phyloP scores from a whole-genome alignment of 2,113 vertebrate genomes.

The Daphoenositta chrysoptera region DNA sequence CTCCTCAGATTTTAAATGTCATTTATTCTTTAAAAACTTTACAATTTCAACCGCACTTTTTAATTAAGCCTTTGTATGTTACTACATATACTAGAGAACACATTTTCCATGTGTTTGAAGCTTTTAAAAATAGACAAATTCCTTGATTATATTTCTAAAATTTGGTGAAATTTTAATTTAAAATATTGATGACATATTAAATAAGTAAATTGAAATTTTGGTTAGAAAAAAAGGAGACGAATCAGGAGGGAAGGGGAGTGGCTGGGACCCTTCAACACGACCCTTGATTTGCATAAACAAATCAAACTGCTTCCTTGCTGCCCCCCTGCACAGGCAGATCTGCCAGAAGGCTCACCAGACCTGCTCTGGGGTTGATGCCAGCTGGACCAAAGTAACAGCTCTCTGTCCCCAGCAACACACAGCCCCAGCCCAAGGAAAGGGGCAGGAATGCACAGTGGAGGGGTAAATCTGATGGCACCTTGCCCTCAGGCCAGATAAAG shows the following conservation, averaged over 20 bases:
- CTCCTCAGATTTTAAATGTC: neutral
- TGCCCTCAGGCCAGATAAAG: neutral
- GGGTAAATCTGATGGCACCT: neutral
- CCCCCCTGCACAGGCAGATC: neutral
- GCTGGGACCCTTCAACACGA: neutral
- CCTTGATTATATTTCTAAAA: neutral
- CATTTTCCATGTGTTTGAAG: neutral
- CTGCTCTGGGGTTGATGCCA: neutral
- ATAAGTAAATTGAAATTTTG: neutral
- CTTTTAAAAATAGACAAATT: neutral
- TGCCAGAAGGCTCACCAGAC: accelerated
- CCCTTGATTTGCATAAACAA: accelerated
- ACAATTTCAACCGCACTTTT: neutral
- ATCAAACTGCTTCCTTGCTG: neutral
- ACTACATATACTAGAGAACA: neutral
- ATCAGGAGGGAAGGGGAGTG: neutral
- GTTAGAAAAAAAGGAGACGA: neutral
- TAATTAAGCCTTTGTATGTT: neutral
- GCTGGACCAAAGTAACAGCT: neutral
- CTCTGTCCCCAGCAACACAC: neutral
- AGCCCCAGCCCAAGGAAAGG: neutral
- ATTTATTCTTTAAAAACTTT: neutral
- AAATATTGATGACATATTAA: neutral
- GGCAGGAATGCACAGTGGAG: neutral
- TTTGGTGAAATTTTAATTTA: neutral